These are phyloP conservation scores for Oscheius sp. DNA, from an alignment of 1,140 invertebrate genomes.

Conservation along the genomic window DNA sequence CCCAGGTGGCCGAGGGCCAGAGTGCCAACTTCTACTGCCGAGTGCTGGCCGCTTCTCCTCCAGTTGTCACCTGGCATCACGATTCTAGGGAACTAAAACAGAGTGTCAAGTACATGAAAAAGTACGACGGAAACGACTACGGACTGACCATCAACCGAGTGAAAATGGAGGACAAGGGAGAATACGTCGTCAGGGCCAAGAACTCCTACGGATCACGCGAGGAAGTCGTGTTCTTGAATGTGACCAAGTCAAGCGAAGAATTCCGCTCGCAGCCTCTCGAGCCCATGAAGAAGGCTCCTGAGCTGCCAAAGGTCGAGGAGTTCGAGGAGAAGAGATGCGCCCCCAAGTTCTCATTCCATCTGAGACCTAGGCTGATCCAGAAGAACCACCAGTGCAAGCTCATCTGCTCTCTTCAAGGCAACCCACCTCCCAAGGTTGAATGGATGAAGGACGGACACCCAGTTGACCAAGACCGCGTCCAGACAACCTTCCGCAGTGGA, in stretches of 20 bases:
- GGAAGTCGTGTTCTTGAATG: constrained; percentile 93
- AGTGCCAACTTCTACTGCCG: constrained; percentile 94
- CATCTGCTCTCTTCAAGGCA: constrained; percentile 89
- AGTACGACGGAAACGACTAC: constrained; percentile 90
- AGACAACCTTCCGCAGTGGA: constrained; percentile 82
- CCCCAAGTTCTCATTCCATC: constrained; percentile 91
- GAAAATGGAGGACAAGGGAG: constrained; percentile 88
- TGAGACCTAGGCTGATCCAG: constrained; percentile 95
- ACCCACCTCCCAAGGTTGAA: constrained; percentile 83
- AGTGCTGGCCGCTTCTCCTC: constrained; percentile 86
- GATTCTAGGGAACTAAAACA: constrained; percentile 89
- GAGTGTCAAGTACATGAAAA: constrained; percentile 98
- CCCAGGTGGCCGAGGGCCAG: constrained; percentile 93
- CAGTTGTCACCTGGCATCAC: constrained; percentile 87
- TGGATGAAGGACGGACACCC: constrained; percentile 92
- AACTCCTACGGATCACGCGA: constrained; percentile 95
- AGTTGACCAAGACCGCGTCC: constrained; percentile 82
- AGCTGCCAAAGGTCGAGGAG: constrained; percentile 32
- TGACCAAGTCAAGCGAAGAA: constrained; percentile 75
- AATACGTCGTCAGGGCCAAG: constrained; percentile 92
- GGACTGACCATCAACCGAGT: constrained; percentile 94
- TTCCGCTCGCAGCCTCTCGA: constrained; percentile 29
- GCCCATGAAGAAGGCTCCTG: constrained; percentile 29
- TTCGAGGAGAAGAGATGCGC: constrained; percentile 63
- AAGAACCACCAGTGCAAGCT: constrained; percentile 75